Conservation (phyloP, 1,140 invertebrate genomes). For the Bombus superbus region DNA sequence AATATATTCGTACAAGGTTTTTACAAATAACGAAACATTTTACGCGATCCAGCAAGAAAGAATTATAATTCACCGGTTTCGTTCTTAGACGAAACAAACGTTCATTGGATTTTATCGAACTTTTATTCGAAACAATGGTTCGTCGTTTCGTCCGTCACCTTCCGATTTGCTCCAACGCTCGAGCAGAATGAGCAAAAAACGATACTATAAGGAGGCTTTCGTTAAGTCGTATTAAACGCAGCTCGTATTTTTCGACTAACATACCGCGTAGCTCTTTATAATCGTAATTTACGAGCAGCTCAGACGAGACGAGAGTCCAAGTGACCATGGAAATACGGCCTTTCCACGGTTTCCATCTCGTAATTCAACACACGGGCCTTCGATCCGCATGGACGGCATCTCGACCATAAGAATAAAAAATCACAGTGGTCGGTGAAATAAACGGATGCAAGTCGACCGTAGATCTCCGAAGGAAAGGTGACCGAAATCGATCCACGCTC, state of each 20-base stretch:
- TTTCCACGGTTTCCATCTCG: not conserved
- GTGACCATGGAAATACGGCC: not conserved
- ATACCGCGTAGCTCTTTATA: constrained; percentile 16
- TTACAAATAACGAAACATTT: not conserved
- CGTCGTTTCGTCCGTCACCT: not conserved
- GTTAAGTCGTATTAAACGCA: not conserved
- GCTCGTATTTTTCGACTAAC: constrained; percentile 8
- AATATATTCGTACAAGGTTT: not conserved
- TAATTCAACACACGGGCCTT: not conserved
- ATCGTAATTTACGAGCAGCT: constrained; percentile 16
- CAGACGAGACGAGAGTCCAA: not conserved
- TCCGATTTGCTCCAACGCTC: not conserved
- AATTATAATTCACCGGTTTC: not conserved
- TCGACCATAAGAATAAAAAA: not conserved
- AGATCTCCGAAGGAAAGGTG: too few species aligned
- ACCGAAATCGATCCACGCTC: not conserved
- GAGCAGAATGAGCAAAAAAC: not conserved
- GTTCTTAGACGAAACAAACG: not conserved
- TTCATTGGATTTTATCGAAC: too few species aligned
- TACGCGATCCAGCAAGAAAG: not conserved
- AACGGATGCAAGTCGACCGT: not conserved
- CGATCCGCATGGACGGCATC: not conserved
- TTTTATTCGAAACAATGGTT: constrained; percentile 1
- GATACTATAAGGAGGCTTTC: not conserved
- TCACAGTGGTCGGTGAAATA: not conserved